Evolutionary conservation across 2,888 invertebrate species (phyloP), one percentile per base, ranked within the genome.

Genomic region (Microplitis deprimator): DNA sequence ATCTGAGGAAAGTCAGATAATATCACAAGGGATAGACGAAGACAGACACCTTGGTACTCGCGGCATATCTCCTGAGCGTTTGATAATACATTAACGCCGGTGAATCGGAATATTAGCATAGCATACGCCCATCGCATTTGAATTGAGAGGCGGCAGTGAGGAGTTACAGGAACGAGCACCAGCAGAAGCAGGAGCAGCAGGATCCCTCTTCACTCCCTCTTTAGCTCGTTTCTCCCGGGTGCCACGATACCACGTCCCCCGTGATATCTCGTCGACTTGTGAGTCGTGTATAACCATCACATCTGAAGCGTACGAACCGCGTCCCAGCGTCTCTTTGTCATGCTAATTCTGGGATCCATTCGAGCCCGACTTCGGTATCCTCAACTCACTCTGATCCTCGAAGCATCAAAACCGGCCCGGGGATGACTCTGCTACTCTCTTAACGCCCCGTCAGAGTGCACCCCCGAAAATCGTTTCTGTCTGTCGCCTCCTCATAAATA

Each of bases 51-150:
- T 20, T 13, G 38, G 17, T 17, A 39, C 16, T 39, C 17, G 38
- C 39, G 50, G 29, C 5, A 70, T 69, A 73, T 68, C 68, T 77
- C 85, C 84, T 83, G 83, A 85, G 84, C 84, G 87, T 88, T 88
- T 87, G 89, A 88, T 89, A 89, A 88, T 87, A 87, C 89, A 89
- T 89, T 89, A 89, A 88, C 89, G 87, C 87, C 85, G 84, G 84
- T 85, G 86, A 87, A 87, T 87, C 87, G 83, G 85, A 84, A 88
- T 88, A 89, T 89, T 89, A 89, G 88, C 89, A 89, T 89, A 89
- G 87, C 89, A 85, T 89, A 89, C 89, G 89, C 89, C 89, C 89
- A 89, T 88, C 89, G 87, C 89, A 86, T 89, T 89, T 89, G 89
- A 89, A 89, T 89, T 87, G 89, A 86, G 86, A 87, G 87, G 84